Base-by-base conservation (phyloP, 2,113 vertebrate genomes). In the Tympanuchus pallidicinctus region DNA sequence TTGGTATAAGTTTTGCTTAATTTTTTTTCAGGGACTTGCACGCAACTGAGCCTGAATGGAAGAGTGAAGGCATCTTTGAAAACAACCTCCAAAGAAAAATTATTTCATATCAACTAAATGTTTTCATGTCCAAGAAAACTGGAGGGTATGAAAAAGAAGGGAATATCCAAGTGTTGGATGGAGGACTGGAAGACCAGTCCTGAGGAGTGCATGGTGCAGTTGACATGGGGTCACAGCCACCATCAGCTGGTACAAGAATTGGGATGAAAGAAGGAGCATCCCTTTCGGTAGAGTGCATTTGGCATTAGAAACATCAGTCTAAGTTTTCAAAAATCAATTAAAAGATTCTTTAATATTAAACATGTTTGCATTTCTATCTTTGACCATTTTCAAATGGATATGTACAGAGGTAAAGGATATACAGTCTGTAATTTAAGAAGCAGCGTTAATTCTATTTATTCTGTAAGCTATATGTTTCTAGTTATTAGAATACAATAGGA, bases 21-120 rank as follows among this genome's bases (percentile, higher is more conserved):
- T 84, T 21, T 8, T 24, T 71, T 84, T 60, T n/a, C 22, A 72
- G 69, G 38, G 19, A 32, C 25, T 3, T 6, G 2, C 7, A 56
- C 5, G 3, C 56, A 54, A 6, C 19, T 89, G 57, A 67, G 59
- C 8, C 24, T 61, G 11, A 7, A 11, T 10, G 0, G 1, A 20
- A 70, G 2, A 54, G 8, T 1, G 2, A 40, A 78, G 25, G n/a
- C 3, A 69, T 28, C 56, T 19, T 25, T 13, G 8, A 3, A 1
- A 61, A 13, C 10, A 52, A 19, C 8, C 34, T 48, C 30, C 48
- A 73, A 28, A 30, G 10, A 3, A 10, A 21, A 0, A 0, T 14
- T 11, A 50, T 24, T 50, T 50, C 24, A 25, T 50, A 50, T 24
- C 24, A 50, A 13, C 13, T 50, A 25, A 50, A 50, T 13, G 22